phyloP scores from a whole-genome alignment of 1,140 invertebrate genomes.

The Anthonomus grandis region DNA sequence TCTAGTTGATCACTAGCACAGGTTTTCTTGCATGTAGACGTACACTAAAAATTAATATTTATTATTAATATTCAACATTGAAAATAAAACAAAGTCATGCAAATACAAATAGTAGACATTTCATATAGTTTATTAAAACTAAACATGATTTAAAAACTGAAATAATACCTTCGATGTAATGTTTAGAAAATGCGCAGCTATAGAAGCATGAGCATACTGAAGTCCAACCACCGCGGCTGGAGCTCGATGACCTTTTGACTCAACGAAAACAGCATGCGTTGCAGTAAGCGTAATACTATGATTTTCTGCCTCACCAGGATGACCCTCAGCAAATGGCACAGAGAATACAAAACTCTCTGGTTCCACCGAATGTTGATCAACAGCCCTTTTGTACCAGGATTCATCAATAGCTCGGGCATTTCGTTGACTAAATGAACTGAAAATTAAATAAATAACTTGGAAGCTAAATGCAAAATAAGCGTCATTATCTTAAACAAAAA shows the following conservation, averaged over 20 bases:
- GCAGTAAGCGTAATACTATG: slow-evolving; percentile 76
- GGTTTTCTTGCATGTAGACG: slow-evolving; percentile 71
- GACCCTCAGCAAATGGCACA: slow-evolving; percentile 79
- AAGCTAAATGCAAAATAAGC: not conserved
- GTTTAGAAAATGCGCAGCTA: slow-evolving; percentile 79
- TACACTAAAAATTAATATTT: slow-evolving; percentile 58
- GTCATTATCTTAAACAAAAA: no score
- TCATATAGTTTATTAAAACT: not conserved
- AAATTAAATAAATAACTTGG: no score
- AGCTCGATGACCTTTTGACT: slow-evolving; percentile 76
- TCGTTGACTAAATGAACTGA: slow-evolving; percentile 77
- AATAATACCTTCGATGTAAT: slow-evolving; percentile 71
- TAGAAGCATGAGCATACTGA: slow-evolving; percentile 76
- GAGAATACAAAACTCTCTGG: slow-evolving; percentile 90
- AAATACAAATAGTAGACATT: no score
- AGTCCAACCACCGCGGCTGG: slow-evolving; percentile 88
- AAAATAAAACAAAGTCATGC: not conserved
- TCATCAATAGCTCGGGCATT: slow-evolving; percentile 83
- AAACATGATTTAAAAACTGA: not conserved
- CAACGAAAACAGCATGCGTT: slow-evolving; percentile 86
- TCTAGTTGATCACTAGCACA: slow-evolving; percentile 83
- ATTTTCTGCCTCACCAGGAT: slow-evolving; percentile 39
- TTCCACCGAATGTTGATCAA: slow-evolving; percentile 83
- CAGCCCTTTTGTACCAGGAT: slow-evolving; percentile 88
- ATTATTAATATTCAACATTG: not conserved